A percentile compares a stretch with the other conserved stretches of the same genome.
Conservation (phyloP, 1,140 invertebrate species). For the Trypoxylus dichotomus region DNA sequence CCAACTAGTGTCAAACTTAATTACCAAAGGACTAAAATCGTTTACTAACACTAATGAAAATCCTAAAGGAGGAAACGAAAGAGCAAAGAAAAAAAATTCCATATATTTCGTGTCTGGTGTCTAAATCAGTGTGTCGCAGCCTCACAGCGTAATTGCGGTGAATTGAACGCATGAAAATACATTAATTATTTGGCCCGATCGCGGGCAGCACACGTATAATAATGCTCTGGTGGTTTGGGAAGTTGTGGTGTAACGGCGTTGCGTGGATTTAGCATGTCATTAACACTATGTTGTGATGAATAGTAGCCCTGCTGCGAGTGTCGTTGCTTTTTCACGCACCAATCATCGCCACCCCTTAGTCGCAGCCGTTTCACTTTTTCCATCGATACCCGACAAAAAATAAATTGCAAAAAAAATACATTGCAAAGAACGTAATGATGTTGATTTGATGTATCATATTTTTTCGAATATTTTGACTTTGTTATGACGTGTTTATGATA, state of each 20-base stretch:
- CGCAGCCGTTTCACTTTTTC: neutral
- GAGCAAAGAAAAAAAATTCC: neutral
- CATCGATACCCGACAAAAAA: neutral
- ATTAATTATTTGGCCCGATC: constrained; percentile 45
- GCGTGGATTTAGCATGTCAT: constrained; percentile 52
- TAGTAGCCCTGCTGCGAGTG: constrained; percentile 47
- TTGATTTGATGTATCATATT: no score
- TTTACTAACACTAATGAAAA: constrained; percentile 7
- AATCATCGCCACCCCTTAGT: constrained; percentile 41
- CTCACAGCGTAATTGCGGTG: neutral
- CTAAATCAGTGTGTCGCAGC: constrained; percentile 8
- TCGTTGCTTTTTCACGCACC: constrained; percentile 50
- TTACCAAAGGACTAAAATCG: neutral
- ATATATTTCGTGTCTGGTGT: neutral
- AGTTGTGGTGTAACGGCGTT: constrained; percentile 30
- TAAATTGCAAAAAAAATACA: constrained; percentile 6
- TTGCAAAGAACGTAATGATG: no score
- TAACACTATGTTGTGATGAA: constrained; percentile 49
- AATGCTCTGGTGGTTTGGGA: neutral
- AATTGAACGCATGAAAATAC: constrained; percentile 39
- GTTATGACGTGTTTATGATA: no score
- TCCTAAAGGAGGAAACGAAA: neutral
- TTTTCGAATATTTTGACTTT: no score
- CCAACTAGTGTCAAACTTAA: constrained; percentile 38
- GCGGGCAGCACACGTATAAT: constrained; percentile 33